phyloP scores from a whole-genome alignment of 2,113 vertebrate genomes.

The Plecotus auritus region DNA sequence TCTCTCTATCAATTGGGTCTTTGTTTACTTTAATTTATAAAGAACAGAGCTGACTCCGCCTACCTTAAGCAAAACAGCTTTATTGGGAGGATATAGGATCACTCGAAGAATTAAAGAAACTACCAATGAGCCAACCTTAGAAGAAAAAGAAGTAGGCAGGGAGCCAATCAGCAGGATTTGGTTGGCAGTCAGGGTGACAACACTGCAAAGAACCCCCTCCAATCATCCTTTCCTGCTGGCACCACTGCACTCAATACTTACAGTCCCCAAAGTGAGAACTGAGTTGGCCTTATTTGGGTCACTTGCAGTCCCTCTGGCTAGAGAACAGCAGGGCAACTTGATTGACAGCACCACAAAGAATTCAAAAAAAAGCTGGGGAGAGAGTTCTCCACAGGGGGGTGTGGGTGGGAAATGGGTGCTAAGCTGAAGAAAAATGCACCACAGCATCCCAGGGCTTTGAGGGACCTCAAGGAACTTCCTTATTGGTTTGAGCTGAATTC shows the following conservation, averaged over 20 bases:
- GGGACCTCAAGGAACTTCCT: not conserved
- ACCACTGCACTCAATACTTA: not conserved
- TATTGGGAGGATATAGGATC: not conserved
- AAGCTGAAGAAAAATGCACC: not conserved
- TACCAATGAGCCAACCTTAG: not conserved
- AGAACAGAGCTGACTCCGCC: not conserved
- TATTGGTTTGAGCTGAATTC: not conserved
- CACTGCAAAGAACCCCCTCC: not conserved
- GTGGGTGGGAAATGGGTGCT: not conserved
- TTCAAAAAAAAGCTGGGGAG: not conserved
- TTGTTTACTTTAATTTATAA: not conserved
- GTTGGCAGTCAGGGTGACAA: not conserved
- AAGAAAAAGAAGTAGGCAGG: not conserved
- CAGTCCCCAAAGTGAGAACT: not conserved
- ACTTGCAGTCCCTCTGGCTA: not conserved
- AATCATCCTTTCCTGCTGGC: not conserved
- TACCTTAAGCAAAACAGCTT: not conserved
- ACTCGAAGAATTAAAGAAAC: not conserved
- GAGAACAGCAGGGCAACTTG: not conserved
- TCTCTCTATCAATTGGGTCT: not conserved
- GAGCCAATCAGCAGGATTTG: not conserved
- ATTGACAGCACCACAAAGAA: not conserved
- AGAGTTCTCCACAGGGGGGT: not conserved
- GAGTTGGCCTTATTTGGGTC: not conserved
- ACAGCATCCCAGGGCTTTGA: not conserved